Evolutionary conservation across 1,140 invertebrate species (phyloP), one percentile per base, ranked within the genome.

Genomic region (Macrobrachium rosenbergii): DNA sequence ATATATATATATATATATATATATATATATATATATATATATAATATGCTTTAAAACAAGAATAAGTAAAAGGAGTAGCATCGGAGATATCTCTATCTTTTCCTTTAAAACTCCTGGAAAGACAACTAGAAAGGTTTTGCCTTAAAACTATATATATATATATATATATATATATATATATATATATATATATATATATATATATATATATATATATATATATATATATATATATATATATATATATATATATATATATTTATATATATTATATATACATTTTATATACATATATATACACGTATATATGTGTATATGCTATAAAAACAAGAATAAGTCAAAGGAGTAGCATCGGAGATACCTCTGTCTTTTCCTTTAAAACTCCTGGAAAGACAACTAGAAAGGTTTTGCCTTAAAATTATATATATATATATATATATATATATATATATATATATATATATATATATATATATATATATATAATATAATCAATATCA

Each of bases 121-220:
- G n/a, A n/a, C n/a, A n/a, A n/a, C n/a, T n/a, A n/a, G n/a, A n/a
- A n/a, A n/a, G n/a, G n/a, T n/a, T n/a, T n/a, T n/a, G n/a, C n/a
- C n/a, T n/a, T n/a, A n/a, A n/a, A n/a, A n/a, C n/a, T 69, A 69
- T 69, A 69, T 69, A 69, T 69, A 69, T n/a, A 67, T 67, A 67
- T 52, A 52, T 52, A 52, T 52, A 52, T 52, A 52, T 52, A 52
- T 52, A 52, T 52, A 52, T 52, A 52, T 52, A 52, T 52, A 52
- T 12, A 52, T 52, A 52, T 52, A 52, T 10, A 52, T 52, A 52
- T 52, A 52, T 67, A 67, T 21, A 67, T 67, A 67, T 67, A 67
- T 67, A 23, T 67, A 23, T 67, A 67, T 67, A 67, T 67, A 67
- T 67, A 5, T 67, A 67, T 64, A 10, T 67, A 7, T 67, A 67